Evolutionary conservation across 2,888 invertebrate genomes (phyloP), one percentile per base, ranked within the genome.

Genomic region (Graphium colonna): DNA sequence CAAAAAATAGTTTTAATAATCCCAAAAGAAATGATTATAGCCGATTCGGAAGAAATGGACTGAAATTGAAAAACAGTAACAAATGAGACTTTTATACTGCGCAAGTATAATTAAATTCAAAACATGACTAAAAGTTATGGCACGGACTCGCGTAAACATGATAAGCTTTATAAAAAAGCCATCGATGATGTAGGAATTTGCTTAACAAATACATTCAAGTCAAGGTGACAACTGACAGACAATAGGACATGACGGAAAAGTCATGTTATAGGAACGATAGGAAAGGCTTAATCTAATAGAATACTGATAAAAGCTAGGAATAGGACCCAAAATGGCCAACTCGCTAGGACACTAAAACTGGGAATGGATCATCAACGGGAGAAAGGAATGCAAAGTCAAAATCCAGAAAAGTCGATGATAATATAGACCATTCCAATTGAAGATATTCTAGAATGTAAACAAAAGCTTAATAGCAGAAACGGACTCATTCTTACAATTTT

Each of bases 251-350:
- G 36, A 36, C 36, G 12, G 51, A 52, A 48, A 55, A 48, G 49
- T 52, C 54, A 47, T 54, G 60, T 59, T 60, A 69, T 86, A 88
- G 87, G 86, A 88, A 88, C 87, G 80, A 81, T 64, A 69, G 74
- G 68, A 74, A 78, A 71, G 74, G 65, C 85, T 86, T 85, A 87
- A 41, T 52, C 79, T 85, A 86, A 66, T 69, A 75, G 68, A 85
- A 86, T 87, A 87, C 84, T 86, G 85, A 82, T 82, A 80, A 67
- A 77, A 73, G 72, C 79, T 85, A 86, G 81, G 82, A 75, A 70
- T 75, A 73, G 77, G 78, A 64, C 68, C 64, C 60, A 64, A 67
- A 71, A 63, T 77, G 77, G 75, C 77, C 72, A 70, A 65, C 54
- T 46, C 41, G 48, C 42, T 59, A 59, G 48, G 58, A 47, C 52